phyloP scores from a whole-genome alignment of 1,140 invertebrate species.

The Triops cancriformis region DNA sequence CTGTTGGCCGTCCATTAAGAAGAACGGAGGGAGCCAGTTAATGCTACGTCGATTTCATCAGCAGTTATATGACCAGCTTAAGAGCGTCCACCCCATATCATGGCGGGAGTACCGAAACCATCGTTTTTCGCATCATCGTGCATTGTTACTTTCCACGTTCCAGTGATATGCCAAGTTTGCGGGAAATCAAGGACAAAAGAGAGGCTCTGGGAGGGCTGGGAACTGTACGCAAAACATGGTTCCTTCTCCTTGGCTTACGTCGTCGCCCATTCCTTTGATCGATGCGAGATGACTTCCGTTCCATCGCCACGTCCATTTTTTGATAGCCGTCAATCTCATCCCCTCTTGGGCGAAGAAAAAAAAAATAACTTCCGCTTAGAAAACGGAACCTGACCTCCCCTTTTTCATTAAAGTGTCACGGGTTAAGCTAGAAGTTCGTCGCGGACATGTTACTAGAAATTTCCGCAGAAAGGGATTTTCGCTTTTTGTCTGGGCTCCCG shows the following conservation, averaged over 20 bases:
- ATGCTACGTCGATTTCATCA: not conserved
- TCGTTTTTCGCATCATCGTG: not conserved
- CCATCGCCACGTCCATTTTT: not conserved
- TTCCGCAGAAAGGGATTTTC: not conserved
- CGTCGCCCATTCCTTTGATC: not conserved
- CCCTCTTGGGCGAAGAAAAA: not conserved
- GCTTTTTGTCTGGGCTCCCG: not conserved
- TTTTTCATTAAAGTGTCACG: not conserved
- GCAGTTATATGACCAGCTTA: not conserved
- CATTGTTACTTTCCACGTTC: not conserved
- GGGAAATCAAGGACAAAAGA: not conserved
- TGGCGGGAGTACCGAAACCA: not conserved
- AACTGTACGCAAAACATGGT: not conserved
- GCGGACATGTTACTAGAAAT: not conserved
- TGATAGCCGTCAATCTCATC: not conserved
- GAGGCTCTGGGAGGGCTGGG: no score
- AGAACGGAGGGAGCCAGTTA: not conserved
- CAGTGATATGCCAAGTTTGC: not conserved
- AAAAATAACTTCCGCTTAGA: not conserved
- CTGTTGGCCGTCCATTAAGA: not conserved
- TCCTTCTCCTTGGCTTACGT: not conserved
- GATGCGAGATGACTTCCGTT: constrained; percentile 4
- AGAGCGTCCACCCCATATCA: not conserved
- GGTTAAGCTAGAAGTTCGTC: not conserved
- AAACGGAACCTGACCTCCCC: not conserved